A percentile compares a stretch with the other conserved stretches of the same genome.
These are phyloP conservation scores for Sinosuthora webbiana DNA, from an alignment of 2,113 vertebrate species.

Conservation along the genomic window DNA sequence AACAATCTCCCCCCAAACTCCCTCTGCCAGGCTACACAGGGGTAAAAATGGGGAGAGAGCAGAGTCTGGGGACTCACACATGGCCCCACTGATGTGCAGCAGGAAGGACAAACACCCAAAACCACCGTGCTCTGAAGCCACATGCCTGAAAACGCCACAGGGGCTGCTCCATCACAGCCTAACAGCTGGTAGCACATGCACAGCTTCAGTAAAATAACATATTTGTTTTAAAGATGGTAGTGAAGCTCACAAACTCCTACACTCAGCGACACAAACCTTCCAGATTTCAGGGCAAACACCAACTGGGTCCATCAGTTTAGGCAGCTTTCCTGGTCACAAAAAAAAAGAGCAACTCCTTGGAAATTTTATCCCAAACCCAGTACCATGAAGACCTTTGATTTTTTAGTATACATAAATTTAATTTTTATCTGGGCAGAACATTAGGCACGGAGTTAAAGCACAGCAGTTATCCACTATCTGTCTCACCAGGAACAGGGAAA, in stretches of 20 bases:
- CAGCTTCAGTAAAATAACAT: background rate
- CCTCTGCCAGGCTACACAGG: background rate
- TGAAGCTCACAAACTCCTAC: background rate
- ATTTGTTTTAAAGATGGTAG: background rate
- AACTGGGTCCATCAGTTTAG: background rate
- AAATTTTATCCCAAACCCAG: background rate
- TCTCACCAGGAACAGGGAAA: background rate
- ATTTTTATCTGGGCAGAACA: background rate
- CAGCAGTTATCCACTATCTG: background rate
- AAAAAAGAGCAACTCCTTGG: background rate
- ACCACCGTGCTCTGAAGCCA: fast-evolving
- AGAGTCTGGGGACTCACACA: background rate
- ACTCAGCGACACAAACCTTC: background rate
- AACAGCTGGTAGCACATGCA: background rate
- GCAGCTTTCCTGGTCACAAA: background rate
- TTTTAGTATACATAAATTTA: background rate
- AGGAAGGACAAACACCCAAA: background rate
- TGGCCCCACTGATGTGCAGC: background rate
- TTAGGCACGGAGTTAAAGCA: background rate
- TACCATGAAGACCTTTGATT: fast-evolving
- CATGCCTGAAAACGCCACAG: background rate
- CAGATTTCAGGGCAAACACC: background rate
- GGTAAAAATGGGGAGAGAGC: background rate
- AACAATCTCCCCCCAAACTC: too few relatives aligned
- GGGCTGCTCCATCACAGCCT: background rate